phyloP scores from a whole-genome alignment of 2,888 invertebrate genomes.

The Uropetala carovei region DNA sequence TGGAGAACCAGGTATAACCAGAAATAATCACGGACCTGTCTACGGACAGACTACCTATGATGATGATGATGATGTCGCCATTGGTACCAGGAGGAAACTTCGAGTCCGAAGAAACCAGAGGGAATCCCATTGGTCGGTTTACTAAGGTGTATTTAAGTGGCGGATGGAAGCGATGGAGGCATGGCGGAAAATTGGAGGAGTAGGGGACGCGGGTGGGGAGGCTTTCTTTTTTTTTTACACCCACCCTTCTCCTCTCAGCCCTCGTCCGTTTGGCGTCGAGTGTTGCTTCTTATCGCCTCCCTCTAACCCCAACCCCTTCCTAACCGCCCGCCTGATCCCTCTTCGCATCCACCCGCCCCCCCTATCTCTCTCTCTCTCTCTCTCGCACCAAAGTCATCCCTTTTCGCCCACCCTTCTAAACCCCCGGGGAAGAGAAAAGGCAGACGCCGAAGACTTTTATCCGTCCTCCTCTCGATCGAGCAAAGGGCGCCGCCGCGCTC shows the following conservation, averaged over 20 bases:
- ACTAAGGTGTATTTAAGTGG: slow-evolving; percentile 32
- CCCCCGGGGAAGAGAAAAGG: slow-evolving; percentile 34
- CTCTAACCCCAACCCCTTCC: background rate
- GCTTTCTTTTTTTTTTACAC: slow-evolving; percentile 22
- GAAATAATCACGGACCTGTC: too few relatives aligned
- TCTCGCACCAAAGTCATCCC: background rate
- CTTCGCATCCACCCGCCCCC: slow-evolving; percentile 5
- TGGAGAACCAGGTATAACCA: too few relatives aligned
- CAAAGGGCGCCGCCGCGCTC: slow-evolving; percentile 27
- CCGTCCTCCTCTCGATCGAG: background rate
- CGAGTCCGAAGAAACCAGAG: background rate
- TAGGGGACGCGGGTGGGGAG: background rate
- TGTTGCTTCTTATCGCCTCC: slow-evolving; percentile 33
- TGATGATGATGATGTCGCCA: too few relatives aligned
- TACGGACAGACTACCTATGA: too few relatives aligned
- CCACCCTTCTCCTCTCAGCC: background rate
- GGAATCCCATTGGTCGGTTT: slow-evolving; percentile 29
- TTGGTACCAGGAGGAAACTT: slow-evolving; percentile 50
- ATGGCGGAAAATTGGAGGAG: slow-evolving; percentile 48
- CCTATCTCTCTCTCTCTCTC: slow-evolving; percentile 29
- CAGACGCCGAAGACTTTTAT: slow-evolving; percentile 36
- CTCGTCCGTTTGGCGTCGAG: slow-evolving; percentile 39
- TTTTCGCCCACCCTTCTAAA: slow-evolving; percentile 66
- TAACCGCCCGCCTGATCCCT: slow-evolving; percentile 34
- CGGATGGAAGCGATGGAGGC: background rate